Percentiles rank a stretch among this genome's conserved stretches.
These are phyloP conservation scores for Tetramorium parvispinum DNA, from an alignment of 1,140 invertebrate species.

Conservation along the genomic window DNA sequence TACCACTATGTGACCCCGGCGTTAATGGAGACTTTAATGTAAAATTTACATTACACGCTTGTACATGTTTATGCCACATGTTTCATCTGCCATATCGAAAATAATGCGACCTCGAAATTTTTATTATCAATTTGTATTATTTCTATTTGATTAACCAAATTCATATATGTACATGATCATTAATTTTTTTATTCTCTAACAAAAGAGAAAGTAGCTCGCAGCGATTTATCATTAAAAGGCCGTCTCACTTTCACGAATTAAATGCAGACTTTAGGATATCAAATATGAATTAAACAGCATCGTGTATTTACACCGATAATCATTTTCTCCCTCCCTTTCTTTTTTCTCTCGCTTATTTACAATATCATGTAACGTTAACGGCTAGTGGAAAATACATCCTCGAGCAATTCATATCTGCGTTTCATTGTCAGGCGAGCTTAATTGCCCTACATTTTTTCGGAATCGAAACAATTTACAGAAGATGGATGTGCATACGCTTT, in stretches of 20 bases:
- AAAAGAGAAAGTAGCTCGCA: neutral
- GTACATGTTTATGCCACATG: neutral
- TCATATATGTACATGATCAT: neutral
- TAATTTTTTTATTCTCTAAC: neutral
- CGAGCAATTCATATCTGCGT: neutral
- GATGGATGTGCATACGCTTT: neutral
- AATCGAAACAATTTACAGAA: slow-evolving; percentile 10
- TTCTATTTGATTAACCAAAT: neutral
- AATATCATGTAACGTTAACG: neutral
- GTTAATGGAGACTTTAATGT: slow-evolving; percentile 28
- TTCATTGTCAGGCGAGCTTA: neutral
- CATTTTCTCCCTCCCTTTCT: neutral
- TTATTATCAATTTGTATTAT: slow-evolving; percentile 1
- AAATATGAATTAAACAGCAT: neutral
- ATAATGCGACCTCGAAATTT: neutral
- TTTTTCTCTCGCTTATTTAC: neutral
- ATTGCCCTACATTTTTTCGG: slow-evolving; percentile 12
- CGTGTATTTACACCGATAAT: too few relatives aligned
- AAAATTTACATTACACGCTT: slow-evolving; percentile 22
- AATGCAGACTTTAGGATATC: neutral
- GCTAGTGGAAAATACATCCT: neutral
- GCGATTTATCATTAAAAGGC: neutral
- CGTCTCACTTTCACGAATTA: neutral
- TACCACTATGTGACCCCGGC: neutral
- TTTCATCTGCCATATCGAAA: neutral